Base-by-base conservation (phyloP, 2,113 vertebrate genomes). In the Tupaia tana region DNA sequence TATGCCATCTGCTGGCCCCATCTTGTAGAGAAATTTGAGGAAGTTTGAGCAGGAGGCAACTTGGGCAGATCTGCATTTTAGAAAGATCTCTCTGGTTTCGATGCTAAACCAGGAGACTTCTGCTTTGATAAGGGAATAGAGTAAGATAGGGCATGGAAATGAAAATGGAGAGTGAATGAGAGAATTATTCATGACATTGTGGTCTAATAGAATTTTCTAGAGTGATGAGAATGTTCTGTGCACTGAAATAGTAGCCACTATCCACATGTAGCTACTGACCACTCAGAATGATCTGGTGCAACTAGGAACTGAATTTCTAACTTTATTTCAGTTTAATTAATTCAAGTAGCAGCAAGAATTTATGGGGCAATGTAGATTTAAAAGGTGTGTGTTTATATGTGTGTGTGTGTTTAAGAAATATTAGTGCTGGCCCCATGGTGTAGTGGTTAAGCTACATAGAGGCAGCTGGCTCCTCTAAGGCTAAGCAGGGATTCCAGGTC, bases 271-370 rank as follows among this genome's bases (percentile, higher is more conserved):
- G 54, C 31, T 54, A 74, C 2, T 58, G 52, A 86, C 24, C 31
- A 73, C 27, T 80, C 78, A 24, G 61, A 89, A 59, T 81, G 20
- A 16, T 71, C 74, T 22, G 27, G 24, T 34, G 20, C 63, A 93
- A 74, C 52, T 71, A 91, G 20, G 27, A 82, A 91, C 0, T 82
- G 84, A 78, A 66, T 63, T 85, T 91, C 74, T 69, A 90, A n/a
- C n/a, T 86, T 63, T 64, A 31, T 86, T 91, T 75, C 13, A 91
- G 56, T 93, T 93, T 52, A 85, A 34, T 73, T 88, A 74, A 81
- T 43, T 67, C 66, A 92, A 87, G 43, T 63, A 73, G 29, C 58
- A 34, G 10, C 34, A 27, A 29, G 64, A 52, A 27, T 86, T 80
- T 74, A n/a, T 16, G 14, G 4, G 9, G 54, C 61, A 64, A 3